These are phyloP conservation scores for Ictidomys tridecemlineatus DNA, from an alignment of 2,113 vertebrate genomes.

Conservation along the genomic window DNA sequence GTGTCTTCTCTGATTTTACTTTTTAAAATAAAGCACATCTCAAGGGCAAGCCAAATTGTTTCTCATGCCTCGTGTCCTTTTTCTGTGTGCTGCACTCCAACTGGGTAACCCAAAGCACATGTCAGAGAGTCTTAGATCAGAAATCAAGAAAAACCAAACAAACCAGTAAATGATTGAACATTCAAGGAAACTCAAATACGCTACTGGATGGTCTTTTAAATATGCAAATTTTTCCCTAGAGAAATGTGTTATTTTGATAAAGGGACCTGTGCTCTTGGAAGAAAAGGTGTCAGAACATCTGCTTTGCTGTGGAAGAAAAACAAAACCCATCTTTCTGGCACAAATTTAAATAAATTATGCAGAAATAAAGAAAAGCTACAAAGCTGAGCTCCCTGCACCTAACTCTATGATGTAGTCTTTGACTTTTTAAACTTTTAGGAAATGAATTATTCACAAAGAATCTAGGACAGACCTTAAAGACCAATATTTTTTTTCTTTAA, in stretches of 20 bases:
- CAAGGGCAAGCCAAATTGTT: background rate
- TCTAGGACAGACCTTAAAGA: background rate
- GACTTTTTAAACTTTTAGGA: background rate
- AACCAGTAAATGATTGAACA: background rate
- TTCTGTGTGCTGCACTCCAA: background rate
- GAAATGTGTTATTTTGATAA: slow-evolving; percentile 7
- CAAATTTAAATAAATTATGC: background rate
- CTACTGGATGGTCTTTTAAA: background rate
- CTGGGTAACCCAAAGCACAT: background rate
- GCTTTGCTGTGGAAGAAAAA: background rate
- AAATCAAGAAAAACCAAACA: slow-evolving; percentile 56
- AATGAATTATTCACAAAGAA: background rate
- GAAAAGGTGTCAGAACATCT: background rate
- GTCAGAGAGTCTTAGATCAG: background rate
- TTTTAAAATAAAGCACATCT: background rate
- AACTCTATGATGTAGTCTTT: background rate
- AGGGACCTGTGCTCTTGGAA: background rate
- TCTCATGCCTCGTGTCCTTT: background rate
- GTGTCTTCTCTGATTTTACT: background rate
- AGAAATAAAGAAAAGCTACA: background rate
- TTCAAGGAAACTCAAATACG: background rate
- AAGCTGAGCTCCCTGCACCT: background rate
- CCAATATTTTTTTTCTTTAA: background rate
- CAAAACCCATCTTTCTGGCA: background rate
- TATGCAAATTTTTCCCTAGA: background rate